Percentiles rank a stretch among this genome's conserved stretches.
Conservation (phyloP, 2,797 vertebrate species). For the Cuculus canorus region DNA sequence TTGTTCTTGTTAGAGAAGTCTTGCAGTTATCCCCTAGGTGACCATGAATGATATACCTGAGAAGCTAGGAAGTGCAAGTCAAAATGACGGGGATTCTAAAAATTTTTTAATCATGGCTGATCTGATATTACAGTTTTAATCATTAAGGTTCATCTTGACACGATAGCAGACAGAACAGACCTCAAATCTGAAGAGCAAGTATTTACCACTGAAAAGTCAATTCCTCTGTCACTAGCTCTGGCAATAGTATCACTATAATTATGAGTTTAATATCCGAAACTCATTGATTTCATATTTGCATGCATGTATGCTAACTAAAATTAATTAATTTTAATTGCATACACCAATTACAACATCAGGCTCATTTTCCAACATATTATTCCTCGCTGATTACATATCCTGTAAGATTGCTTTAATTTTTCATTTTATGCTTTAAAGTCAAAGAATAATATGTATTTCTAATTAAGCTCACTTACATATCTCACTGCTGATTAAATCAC, state of each 20-base stretch:
- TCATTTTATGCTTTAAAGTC: slow-evolving; percentile 81
- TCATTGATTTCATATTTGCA: slow-evolving; percentile 80
- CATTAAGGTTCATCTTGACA: background rate
- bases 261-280: slow-evolving; percentile 79
- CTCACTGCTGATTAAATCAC: slow-evolving; percentile 78
- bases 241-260: slow-evolving; percentile 73
- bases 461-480: slow-evolving; percentile 78
- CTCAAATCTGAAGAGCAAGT: slow-evolving; percentile 5
- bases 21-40: background rate
- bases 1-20: background rate
- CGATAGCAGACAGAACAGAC: background rate
- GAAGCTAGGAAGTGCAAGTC: background rate
- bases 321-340: slow-evolving; percentile 84
- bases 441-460: slow-evolving; percentile 83
- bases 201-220: slow-evolving; percentile 40
- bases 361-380: slow-evolving; percentile 80
- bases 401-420: slow-evolving; percentile 81
- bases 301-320: slow-evolving; percentile 78
- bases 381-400: slow-evolving; percentile 78
- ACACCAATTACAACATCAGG: slow-evolving; percentile 81
- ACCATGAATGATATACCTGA: background rate
- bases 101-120: background rate
- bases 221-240: slow-evolving; percentile 47
- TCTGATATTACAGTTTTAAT: background rate
- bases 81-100: background rate